Conservation (phyloP, 2,888 invertebrate species). For the Drosophila diplacantha region DNA sequence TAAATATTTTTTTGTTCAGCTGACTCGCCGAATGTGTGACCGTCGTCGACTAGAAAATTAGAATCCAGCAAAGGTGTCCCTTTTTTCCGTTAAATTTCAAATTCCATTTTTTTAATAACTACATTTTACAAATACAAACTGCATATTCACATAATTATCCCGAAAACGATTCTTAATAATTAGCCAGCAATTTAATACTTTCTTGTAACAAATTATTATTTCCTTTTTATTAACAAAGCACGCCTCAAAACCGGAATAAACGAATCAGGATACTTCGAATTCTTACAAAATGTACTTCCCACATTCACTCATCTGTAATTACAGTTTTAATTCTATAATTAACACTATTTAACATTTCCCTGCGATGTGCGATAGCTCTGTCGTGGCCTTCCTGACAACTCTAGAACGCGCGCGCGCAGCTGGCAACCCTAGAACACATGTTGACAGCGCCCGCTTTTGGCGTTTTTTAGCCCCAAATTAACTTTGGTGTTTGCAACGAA, state of each 20-base stretch:
- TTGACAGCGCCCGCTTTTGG: constrained; percentile 43
- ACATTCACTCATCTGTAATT: not conserved
- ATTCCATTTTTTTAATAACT: not conserved
- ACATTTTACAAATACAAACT: not conserved
- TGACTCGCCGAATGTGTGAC: constrained; percentile 15
- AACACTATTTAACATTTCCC: not conserved
- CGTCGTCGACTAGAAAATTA: not conserved
- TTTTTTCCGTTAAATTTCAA: not conserved
- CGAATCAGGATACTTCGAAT: too few relatives aligned
- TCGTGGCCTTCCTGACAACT: not conserved
- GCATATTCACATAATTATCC: not conserved
- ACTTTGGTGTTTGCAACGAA: constrained; percentile 66
- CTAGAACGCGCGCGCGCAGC: constrained; percentile 2
- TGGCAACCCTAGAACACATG: constrained; percentile 51
- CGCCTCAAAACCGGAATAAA: too few relatives aligned
- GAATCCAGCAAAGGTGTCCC: not conserved
- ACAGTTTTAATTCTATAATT: not conserved
- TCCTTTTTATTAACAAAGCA: too few relatives aligned
- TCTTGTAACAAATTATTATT: too few relatives aligned
- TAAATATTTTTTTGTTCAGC: constrained; percentile 27
- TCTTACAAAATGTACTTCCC: too few relatives aligned
- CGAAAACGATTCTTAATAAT: not conserved
- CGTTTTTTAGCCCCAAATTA: constrained; percentile 56
- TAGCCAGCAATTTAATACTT: not conserved
- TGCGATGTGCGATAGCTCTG: not conserved